Percentiles rank a stretch among this genome's conserved stretches.
These are phyloP conservation scores for Melieria picta DNA, from an alignment of 2,888 invertebrate genomes.

Conservation along the genomic window DNA sequence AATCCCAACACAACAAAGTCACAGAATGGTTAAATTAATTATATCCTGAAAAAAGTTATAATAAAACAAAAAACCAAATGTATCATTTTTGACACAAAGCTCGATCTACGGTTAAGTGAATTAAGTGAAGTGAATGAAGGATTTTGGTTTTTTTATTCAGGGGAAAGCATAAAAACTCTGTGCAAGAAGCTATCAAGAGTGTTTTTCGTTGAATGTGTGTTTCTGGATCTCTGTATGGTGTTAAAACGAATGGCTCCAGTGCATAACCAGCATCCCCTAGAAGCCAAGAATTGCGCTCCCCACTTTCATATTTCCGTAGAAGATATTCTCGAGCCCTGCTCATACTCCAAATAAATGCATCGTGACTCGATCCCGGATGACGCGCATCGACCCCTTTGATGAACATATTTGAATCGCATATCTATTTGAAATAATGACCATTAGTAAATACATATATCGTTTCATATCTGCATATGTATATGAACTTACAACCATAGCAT, in stretches of 20 bases:
- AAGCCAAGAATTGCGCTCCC: conserved; percentile 18
- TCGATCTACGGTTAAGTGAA: too few relatives aligned
- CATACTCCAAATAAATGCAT: conserved; percentile 27
- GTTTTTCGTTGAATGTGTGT: too few relatives aligned
- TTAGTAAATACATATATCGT: neutral
- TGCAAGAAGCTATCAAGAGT: neutral
- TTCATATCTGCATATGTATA: neutral
- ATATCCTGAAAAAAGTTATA: too few relatives aligned
- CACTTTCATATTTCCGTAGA: conserved; percentile 17
- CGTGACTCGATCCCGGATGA: conserved; percentile 20
- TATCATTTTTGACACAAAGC: too few relatives aligned
- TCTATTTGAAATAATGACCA: neutral
- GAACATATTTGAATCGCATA: neutral
- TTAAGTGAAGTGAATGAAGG: too few relatives aligned
- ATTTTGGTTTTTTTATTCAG: too few relatives aligned
- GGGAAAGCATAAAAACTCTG: too few relatives aligned
- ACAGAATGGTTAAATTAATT: too few relatives aligned
- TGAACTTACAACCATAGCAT: neutral
- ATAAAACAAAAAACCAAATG: too few relatives aligned
- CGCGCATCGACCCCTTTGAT: neutral
- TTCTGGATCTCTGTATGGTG: conserved; percentile 26
- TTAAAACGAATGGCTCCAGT: conserved; percentile 31
- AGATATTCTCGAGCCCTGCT: conserved; percentile 14
- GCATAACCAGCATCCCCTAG: conserved; percentile 35
- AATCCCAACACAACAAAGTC: too few relatives aligned